Percentiles rank a stretch among this genome's conserved stretches.
Conservation (phyloP, 2,113 vertebrate genomes). For the Pachyramphus minor region DNA sequence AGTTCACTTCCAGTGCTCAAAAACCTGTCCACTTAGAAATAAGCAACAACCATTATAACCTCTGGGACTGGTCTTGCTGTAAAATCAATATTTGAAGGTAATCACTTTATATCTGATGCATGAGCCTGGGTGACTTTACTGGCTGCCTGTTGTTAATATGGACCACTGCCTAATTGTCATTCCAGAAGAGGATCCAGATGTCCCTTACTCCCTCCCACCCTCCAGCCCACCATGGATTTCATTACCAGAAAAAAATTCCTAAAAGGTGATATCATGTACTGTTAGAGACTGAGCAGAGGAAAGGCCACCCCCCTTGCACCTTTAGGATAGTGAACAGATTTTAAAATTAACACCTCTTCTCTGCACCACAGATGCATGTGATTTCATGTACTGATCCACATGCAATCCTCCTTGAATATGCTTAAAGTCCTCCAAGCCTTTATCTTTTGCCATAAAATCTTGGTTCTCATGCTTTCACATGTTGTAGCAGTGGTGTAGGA, state of each 20-base stretch:
- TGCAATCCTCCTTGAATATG: background rate
- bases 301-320: background rate
- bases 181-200: constrained; percentile 67
- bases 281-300: constrained; percentile 7
- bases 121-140: constrained; percentile 32
- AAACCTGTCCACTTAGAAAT: constrained; percentile 42
- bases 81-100: constrained; percentile 62
- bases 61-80: constrained; percentile 24
- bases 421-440: background rate
- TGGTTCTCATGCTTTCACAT: background rate
- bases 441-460: background rate
- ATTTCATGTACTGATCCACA: background rate
- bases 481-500: background rate
- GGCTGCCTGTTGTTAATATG: constrained; percentile 52
- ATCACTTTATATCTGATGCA: constrained; percentile 51
- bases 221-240: constrained; percentile 22
- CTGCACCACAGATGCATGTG: background rate
- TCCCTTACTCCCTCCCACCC: constrained; percentile 18
- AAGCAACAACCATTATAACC: constrained; percentile 30
- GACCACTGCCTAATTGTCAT: constrained; percentile 56
- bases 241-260: constrained; percentile 53
- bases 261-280: constrained; percentile 48
- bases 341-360: constrained; percentile 44
- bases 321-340: constrained; percentile 20
- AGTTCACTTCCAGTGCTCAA: constrained; percentile 34